Base-by-base conservation (phyloP, 2,888 invertebrate genomes). In the Hydrotaea diabolus region DNA sequence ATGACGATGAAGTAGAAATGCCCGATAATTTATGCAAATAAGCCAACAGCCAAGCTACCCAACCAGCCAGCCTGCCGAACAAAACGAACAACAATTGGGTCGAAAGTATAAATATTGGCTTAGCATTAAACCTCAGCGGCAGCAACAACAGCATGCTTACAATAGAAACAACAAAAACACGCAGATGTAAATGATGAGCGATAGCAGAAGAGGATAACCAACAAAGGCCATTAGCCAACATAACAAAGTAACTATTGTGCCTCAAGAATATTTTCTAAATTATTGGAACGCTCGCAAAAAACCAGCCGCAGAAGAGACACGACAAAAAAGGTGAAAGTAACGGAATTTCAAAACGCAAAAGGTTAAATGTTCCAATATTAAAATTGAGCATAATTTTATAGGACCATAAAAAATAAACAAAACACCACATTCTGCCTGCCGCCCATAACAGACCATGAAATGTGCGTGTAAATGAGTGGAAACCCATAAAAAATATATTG, bases 231-330 rank as follows among this genome's bases (percentile, higher is more conserved):
- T 62, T 39, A 72, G 36, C 39, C 23, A 77, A n/a, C n/a, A n/a
- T n/a, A n/a, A n/a, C n/a, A n/a, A 74, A 39, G 43, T 46, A 21
- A 36, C 46, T 11, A 23, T 46, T 69, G 15, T 59, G 13, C 82
- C 85, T 77, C 74, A 57, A 85, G 85, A 82, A 85, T 82, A 74
- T 69, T 85, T 80, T 85, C 85, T 75, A 77, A 83, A 79, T 64
- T 57, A 69, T 53, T 64, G 66, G 64, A 77, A 73, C 59, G 76
- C 66, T 72, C 78, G 73, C 76, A 85, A 78, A n/a, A 78, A n/a
- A 36, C 15, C 21, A 15, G 26, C 11, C 17, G 13, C 39, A 66
- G 69, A 23, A n/a, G 1, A 49, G 26, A 36, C 39, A 39, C 49
- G 55, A 4, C 21, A 21, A 66, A 57, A 72, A 72, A 84, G 81